Evolutionary conservation across 2,797 vertebrate genomes (phyloP), one percentile per base, ranked within the genome.

Genomic region (Gallinago solitaria): DNA sequence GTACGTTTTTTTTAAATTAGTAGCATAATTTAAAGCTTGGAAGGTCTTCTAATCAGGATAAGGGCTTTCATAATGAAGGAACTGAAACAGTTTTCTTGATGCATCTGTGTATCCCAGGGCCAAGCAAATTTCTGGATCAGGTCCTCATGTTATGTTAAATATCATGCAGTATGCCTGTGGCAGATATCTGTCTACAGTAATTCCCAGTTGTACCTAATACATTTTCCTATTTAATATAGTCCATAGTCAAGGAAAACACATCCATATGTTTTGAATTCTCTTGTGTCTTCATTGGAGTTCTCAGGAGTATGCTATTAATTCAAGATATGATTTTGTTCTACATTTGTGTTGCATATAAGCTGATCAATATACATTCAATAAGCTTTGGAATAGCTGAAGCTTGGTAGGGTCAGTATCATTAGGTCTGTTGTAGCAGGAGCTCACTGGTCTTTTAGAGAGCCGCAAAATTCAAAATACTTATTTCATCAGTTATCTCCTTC

Each of bases 181-280:
- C 74, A 87, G 54, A 16, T 83, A 78, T 4, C 51, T 83, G 61
- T 68, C 87, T 89, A 6, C 74, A 84, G 47, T 23, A 86, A 79
- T 83, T 96, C 83, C 80, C 67, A 51, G 27, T 71, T 80, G 68
- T 77, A 92, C 70, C 54, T 83, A 63, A 80, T 68, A 33, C 32
- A 39, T 79, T 30, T 87, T 88, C 27, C 43, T 73, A 35, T 93
- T 83, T 83, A 69, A 25, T 80, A 41, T 4, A 41, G 60, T 53
- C 53, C 30, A 12, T 33, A 90, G 80, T 88, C 28, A 69, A 74
- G 65, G 60, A 93, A 94, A 89, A 84, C 87, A 17, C 18, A 39
- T 84, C 86, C 78, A 77, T 79, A 37, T 92, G 92, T 89, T 95
- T 94, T 80, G 60, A 87, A 87, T 94, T 92, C 69, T 81, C 50